phyloP scores from a whole-genome alignment of 2,113 vertebrate genomes.

The Periophthalmodon schlosseri region DNA sequence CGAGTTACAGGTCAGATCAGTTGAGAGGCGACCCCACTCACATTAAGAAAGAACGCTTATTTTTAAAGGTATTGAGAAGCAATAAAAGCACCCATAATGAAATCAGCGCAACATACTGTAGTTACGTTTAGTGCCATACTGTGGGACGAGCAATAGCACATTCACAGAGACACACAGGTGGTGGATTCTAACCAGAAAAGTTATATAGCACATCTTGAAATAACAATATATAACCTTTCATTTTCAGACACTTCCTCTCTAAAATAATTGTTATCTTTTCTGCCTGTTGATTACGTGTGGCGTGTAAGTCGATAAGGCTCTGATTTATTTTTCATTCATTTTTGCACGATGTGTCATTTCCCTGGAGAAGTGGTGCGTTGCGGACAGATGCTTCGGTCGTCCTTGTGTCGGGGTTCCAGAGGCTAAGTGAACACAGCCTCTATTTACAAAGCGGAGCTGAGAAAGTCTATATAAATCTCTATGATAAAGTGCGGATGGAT shows the following conservation, averaged over 20 bases:
- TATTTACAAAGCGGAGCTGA: slow-evolving; percentile 17
- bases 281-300: slow-evolving; percentile 30
- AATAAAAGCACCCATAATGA: no score
- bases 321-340: slow-evolving; percentile 41
- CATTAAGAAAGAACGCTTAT: no score
- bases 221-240: background rate
- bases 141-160: no score
- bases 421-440: slow-evolving; percentile 34
- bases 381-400: slow-evolving; percentile 13
- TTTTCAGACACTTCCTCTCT: slow-evolving; percentile 36
- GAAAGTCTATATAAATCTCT: slow-evolving; percentile 1
- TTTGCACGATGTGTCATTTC: slow-evolving; percentile 44
- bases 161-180: no score
- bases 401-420: slow-evolving; percentile 31
- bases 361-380: slow-evolving; percentile 34
- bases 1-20: no score
- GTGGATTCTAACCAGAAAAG: no score
- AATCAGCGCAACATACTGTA: no score
- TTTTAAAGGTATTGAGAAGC: no score
- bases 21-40: no score
- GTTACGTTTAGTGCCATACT: no score
- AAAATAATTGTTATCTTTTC: slow-evolving; percentile 10
- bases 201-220: no score
- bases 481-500: slow-evolving; percentile 8
- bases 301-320: slow-evolving; percentile 34